A percentile compares a stretch with the other conserved stretches of the same genome.
phyloP scores from a whole-genome alignment of 2,113 vertebrate genomes.

The Semnopithecus entellus region DNA sequence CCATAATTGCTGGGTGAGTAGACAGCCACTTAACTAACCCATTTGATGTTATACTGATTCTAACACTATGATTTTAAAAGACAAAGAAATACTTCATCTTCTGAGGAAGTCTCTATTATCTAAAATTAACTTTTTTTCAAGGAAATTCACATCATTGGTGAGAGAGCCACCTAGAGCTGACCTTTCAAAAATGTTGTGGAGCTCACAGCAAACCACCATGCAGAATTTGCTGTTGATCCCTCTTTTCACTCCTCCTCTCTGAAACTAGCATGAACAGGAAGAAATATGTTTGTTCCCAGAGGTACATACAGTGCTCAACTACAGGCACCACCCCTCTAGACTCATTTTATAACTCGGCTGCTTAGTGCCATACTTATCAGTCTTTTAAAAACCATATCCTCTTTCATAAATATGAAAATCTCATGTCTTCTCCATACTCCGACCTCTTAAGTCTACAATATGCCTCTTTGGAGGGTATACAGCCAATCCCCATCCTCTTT shows the following conservation, averaged over 20 bases:
- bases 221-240: neutral
- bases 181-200: neutral
- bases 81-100: constrained; percentile 32
- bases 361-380: neutral
- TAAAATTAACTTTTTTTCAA: constrained; percentile 2
- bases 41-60: constrained; percentile 3
- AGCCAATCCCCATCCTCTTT: neutral
- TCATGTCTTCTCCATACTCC: neutral
- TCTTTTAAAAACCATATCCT: neutral
- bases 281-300: neutral
- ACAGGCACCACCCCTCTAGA: neutral
- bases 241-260: neutral
- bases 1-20: neutral
- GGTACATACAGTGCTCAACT: neutral
- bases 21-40: neutral
- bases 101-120: neutral
- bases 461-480: neutral
- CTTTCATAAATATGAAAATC: neutral
- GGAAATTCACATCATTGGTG: neutral
- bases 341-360: neutral
- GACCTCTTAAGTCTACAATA: neutral
- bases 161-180: neutral
- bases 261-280: neutral
- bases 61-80: constrained; percentile 28
- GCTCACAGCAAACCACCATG: neutral